These are phyloP conservation scores for Tanaodytes sp. DNA, from an alignment of 2,888 invertebrate genomes.

Conservation along the genomic window DNA sequence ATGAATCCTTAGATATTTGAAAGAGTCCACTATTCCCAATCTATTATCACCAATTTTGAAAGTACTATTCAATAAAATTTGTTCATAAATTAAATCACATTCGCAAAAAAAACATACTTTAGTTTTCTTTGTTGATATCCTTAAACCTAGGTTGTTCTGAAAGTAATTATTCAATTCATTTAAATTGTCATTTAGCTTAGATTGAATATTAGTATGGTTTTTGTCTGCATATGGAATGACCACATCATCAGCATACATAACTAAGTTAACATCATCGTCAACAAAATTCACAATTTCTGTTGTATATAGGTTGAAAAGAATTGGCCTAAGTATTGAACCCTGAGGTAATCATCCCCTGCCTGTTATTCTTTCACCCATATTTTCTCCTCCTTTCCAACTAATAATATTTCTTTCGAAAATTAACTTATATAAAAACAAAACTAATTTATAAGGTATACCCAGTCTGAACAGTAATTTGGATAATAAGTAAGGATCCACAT, in stretches of 20 bases:
- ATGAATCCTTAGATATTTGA: constrained; percentile 1
- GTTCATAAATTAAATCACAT: neutral
- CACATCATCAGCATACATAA: constrained; percentile 9
- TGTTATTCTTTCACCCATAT: too few relatives aligned
- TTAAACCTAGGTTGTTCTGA: neutral
- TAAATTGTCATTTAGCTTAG: neutral
- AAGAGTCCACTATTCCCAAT: neutral
- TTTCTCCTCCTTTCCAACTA: too few relatives aligned
- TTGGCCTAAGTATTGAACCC: constrained; percentile 3
- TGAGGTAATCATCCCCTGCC: too few relatives aligned
- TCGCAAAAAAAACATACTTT: neutral
- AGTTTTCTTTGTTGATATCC: neutral
- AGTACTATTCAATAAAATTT: neutral
- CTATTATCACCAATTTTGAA: neutral
- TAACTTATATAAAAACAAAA: too few relatives aligned
- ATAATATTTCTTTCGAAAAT: too few relatives aligned
- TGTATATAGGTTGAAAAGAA: constrained; percentile 1
- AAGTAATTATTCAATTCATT: neutral
- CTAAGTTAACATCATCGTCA: neutral
- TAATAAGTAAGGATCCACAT: neutral
- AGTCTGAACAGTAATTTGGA: neutral
- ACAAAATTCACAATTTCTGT: neutral
- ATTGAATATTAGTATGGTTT: neutral
- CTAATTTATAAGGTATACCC: neutral
- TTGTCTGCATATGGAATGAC: neutral